A percentile compares a stretch with the other conserved stretches of the same genome.
phyloP scores from a whole-genome alignment of 2,888 invertebrate genomes.

The Digitonthophagus gazella region DNA sequence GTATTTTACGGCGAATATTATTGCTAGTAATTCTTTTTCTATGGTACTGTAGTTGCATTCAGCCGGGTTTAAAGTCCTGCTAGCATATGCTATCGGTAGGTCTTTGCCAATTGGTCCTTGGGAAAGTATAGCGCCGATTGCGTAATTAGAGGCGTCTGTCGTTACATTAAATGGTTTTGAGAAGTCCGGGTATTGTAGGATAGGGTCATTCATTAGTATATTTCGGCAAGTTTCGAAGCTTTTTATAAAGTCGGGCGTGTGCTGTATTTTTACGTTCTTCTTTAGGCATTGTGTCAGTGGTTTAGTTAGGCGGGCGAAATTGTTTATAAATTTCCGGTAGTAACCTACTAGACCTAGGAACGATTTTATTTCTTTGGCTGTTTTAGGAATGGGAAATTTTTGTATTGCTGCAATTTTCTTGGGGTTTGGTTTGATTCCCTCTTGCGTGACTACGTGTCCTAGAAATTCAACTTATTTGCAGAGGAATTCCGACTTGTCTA shows the following conservation, averaged over 20 bases:
- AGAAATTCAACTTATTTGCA: no score
- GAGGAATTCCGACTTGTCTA: no score
- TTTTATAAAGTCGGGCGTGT: constrained; percentile 17
- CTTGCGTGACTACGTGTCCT: constrained; percentile 25
- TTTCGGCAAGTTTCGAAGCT: constrained; percentile 29
- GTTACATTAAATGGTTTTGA: constrained; percentile 37
- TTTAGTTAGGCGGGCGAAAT: constrained; percentile 9
- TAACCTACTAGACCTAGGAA: constrained; percentile 20
- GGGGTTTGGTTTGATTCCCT: constrained; percentile 28
- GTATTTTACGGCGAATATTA: no score
- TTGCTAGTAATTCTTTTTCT: constrained; percentile 45
- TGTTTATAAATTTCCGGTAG: constrained; percentile 8
- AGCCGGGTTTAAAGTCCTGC: constrained; percentile 39
- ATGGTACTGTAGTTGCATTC: constrained; percentile 44
- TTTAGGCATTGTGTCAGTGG: constrained; percentile 31
- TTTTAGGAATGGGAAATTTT: constrained; percentile 24
- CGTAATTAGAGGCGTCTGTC: constrained; percentile 43
- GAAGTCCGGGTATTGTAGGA: constrained; percentile 34
- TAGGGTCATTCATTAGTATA: constrained; percentile 21
- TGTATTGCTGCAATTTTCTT: constrained; percentile 19
- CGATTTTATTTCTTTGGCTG: constrained; percentile 19
- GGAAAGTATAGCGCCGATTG: constrained; percentile 39
- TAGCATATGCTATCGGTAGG: constrained; percentile 43
- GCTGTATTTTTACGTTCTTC: constrained; percentile 25
- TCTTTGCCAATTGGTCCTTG: constrained; percentile 38